Evolutionary conservation across 2,797 vertebrate species (phyloP).

Genomic region (Brotula barbata): DNA sequence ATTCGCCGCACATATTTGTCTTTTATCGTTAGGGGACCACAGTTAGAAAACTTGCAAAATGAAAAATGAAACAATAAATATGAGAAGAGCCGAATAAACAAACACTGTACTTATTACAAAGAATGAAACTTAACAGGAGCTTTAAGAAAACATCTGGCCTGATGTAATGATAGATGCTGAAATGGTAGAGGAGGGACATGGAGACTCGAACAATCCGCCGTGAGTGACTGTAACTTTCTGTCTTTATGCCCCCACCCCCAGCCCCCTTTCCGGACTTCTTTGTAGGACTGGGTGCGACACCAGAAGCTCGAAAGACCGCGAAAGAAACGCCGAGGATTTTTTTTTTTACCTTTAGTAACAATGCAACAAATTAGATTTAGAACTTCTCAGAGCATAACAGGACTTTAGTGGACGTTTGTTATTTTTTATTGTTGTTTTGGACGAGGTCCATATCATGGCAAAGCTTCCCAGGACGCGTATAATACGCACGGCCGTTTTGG

Average conservation of each 20-base stretch:
- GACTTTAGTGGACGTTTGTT: constrained; percentile 1
- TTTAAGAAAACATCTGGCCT: too few relatives aligned
- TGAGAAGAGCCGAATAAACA: too few relatives aligned
- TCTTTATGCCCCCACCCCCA: constrained; percentile 33
- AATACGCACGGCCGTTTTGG: constrained; percentile 48
- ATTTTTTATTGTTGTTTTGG: not conserved
- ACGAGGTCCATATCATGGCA: constrained; percentile 24
- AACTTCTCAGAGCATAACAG: not conserved
- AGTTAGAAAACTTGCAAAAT: too few relatives aligned
- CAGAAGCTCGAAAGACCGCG: constrained; percentile 11
- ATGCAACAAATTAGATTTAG: constrained; percentile 47
- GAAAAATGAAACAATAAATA: too few relatives aligned
- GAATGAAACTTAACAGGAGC: too few relatives aligned
- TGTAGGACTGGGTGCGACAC: constrained; percentile 22
- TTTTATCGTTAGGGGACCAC: too few relatives aligned
- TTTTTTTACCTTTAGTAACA: constrained; percentile 22
- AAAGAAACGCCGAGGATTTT: not conserved
- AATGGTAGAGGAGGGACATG: constrained; percentile 41
- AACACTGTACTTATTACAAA: too few relatives aligned
- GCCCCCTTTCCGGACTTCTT: constrained; percentile 39
- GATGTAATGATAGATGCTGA: constrained; percentile 3
- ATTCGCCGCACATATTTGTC: too few relatives aligned
- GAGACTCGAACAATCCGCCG: constrained; percentile 51
- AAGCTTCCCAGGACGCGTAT: constrained; percentile 31
- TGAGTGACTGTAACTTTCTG: constrained; percentile 39